A percentile compares a stretch with the other conserved stretches of the same genome.
phyloP scores from a whole-genome alignment of 2,797 vertebrate species.

The Hephaestus fuliginosus region DNA sequence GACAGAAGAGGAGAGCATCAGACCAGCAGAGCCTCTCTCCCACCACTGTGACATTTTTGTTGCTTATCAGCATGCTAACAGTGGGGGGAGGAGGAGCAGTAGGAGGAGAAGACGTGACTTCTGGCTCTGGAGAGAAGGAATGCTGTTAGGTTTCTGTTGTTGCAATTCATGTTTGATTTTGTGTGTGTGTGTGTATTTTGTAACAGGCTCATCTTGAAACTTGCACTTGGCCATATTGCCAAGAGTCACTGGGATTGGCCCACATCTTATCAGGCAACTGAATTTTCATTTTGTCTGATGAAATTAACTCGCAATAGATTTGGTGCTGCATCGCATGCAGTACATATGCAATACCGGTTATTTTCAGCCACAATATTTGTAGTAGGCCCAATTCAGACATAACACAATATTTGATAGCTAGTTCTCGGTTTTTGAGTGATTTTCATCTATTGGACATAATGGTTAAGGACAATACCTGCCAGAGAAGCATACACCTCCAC shows the following conservation, averaged over 20 bases:
- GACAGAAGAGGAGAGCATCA: constrained; percentile 47
- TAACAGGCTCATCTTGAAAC: neutral
- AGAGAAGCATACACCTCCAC: constrained; percentile 37
- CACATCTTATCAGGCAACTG: neutral
- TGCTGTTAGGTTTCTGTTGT: neutral
- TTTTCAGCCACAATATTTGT: neutral
- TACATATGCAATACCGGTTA: neutral
- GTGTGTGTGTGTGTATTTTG: neutral
- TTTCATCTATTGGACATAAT: neutral
- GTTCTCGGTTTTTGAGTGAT: neutral
- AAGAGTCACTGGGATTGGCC: neutral
- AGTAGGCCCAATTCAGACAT: neutral
- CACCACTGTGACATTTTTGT: constrained; percentile 16
- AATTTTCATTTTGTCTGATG: neutral
- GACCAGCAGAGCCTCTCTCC: constrained; percentile 39
- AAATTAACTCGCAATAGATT: neutral
- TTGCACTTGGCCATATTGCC: too few species aligned
- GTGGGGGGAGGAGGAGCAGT: neutral
- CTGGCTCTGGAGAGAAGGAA: neutral
- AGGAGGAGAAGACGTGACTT: fast-evolving
- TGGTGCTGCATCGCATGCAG: too few species aligned
- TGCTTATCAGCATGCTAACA: neutral
- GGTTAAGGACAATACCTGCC: constrained; percentile 5
- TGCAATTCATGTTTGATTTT: neutral
- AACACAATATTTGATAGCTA: neutral